These are phyloP conservation scores for Drosophila simulans DNA, from an alignment of 1,140 invertebrate genomes.

Conservation along the genomic window DNA sequence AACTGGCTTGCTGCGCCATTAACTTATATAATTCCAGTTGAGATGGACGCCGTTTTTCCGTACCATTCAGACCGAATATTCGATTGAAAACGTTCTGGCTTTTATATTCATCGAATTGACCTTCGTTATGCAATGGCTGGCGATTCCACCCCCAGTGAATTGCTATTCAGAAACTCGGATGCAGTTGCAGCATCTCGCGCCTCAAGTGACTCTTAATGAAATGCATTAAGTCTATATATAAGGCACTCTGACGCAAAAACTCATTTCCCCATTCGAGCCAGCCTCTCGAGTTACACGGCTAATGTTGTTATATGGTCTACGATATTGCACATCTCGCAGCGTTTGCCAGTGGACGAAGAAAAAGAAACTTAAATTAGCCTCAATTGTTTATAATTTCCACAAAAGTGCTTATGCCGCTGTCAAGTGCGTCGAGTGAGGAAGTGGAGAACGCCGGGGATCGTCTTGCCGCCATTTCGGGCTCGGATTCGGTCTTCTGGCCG, in stretches of 20 bases:
- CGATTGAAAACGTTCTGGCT: slow-evolving; percentile 11
- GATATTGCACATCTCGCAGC: slow-evolving; percentile 19
- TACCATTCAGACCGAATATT: background rate
- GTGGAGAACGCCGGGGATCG: slow-evolving; percentile 30
- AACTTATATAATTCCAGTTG: background rate
- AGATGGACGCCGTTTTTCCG: background rate
- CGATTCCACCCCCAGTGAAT: slow-evolving; percentile 18
- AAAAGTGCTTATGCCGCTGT: slow-evolving; percentile 42
- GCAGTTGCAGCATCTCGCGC: slow-evolving; percentile 37
- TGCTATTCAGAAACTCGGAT: slow-evolving; percentile 4
- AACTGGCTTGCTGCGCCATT: background rate
- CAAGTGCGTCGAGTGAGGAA: slow-evolving; percentile 70
- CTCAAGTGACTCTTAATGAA: slow-evolving; percentile 67
- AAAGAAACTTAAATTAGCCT: slow-evolving; percentile 75
- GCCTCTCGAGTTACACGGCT: slow-evolving; percentile 63
- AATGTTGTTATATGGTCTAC: slow-evolving; percentile 54
- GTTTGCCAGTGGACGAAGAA: slow-evolving; percentile 12
- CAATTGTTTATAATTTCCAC: slow-evolving; percentile 78
- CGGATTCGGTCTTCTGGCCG: slow-evolving; percentile 15
- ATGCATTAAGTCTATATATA: slow-evolving; percentile 66
- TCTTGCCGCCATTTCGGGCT: slow-evolving; percentile 4
- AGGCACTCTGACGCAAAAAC: slow-evolving; percentile 46
- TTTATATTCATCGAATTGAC: slow-evolving; percentile 19
- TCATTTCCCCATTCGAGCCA: slow-evolving; percentile 48
- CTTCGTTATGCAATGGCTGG: slow-evolving; percentile 37